Evolutionary conservation across 2,888 invertebrate genomes (phyloP), one percentile per base, ranked within the genome.

Genomic region (Mamestra brassicae): DNA sequence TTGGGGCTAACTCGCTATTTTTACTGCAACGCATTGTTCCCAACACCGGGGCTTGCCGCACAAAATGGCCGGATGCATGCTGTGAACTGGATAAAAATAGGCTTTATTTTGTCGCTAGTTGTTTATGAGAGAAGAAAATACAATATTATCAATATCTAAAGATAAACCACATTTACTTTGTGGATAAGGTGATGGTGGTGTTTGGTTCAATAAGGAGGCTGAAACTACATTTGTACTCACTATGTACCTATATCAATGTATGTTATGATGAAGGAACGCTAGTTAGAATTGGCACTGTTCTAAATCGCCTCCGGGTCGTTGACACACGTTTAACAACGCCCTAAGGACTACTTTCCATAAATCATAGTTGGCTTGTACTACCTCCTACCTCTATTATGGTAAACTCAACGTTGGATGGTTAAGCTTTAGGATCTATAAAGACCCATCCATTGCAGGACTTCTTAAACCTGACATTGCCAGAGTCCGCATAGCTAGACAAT

Each of bases 1-100:
- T 87, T 88, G 89, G 88, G 89, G 90, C 87, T 90, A 88, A 86
- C 87, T 84, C 65, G 89, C 90, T 93, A 93, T 93, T 93, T 93
- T 90, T 85, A 92, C 87, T 92, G 91, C 90, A 81, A 89, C 84
- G 70, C 82, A 84, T 87, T 89, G 86, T 90, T 87, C 83, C 80
- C 50, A 68, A 38, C 65, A 58, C 76, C 73, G 66, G 61, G 64
- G 54, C 70, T 70, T 45, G 60, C 52, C 55, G 65, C 50, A 52
- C 62, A 50, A 66, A 77, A 78, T 76, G 71, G 62, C 71, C 47
- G 78, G 68, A 57, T 71, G 70, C 75, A 68, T 64, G 74, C 52
- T 78, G 45, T 57, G 55, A 50, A 83, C 45, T 70, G 60, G 36
- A 47, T 80, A 50, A 57, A 61, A 69, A 77, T 62, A 58, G 67